Percentiles rank a stretch among this genome's conserved stretches.
Conservation (phyloP, 2,888 invertebrate genomes). For the Helicoverpa assulta region DNA sequence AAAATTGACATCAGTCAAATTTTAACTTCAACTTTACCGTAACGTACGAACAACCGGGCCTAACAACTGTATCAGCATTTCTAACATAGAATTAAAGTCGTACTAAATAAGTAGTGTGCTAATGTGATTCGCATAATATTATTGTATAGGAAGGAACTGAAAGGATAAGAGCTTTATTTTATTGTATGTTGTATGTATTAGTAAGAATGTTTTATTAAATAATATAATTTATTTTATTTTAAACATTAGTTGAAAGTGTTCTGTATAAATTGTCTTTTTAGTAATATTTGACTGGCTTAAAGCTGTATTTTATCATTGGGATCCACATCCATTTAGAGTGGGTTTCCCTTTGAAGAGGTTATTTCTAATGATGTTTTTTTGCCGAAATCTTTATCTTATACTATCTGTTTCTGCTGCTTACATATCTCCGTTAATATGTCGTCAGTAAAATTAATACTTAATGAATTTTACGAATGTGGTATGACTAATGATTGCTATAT, state of each 20-base stretch:
- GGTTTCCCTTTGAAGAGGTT: too few species aligned
- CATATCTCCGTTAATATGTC: not conserved
- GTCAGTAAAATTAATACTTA: not conserved
- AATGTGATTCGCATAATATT: conserved; percentile 17
- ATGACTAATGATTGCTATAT: conserved; percentile 15
- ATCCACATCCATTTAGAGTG: too few species aligned
- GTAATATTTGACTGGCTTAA: conserved; percentile 5
- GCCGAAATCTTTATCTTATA: too few species aligned
- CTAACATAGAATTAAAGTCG: conserved; percentile 27
- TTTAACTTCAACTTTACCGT: too few species aligned
- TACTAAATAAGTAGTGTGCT: conserved; percentile 28
- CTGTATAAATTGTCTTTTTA: not conserved
- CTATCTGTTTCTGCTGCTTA: too few species aligned
- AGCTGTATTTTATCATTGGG: conserved; percentile 11
- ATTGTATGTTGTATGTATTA: conserved; percentile 11
- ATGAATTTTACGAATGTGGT: conserved; percentile 17
- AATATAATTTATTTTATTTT: not conserved
- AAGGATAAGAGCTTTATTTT: conserved; percentile 45
- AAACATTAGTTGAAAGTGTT: not conserved
- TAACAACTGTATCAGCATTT: conserved; percentile 29
- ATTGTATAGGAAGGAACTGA: conserved; percentile 29
- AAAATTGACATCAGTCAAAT: too few species aligned
- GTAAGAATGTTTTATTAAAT: conserved; percentile 14
- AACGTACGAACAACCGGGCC: too few species aligned
- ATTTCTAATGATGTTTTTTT: too few species aligned